Conservation (phyloP, 2,888 invertebrate species). For the Drosophila quinaria region DNA sequence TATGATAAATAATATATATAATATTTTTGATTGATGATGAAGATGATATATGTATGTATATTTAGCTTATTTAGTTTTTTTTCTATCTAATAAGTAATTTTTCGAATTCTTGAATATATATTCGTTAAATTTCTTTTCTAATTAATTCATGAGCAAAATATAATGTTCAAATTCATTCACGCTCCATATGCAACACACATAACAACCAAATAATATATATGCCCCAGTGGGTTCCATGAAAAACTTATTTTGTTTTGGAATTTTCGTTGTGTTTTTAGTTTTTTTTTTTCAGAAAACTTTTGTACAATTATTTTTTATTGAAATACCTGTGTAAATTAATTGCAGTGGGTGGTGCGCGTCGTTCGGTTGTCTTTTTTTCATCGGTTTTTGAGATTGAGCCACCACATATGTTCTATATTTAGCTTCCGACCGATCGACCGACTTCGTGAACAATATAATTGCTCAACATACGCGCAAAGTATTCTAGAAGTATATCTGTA, state of each 20-base stretch:
- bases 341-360: slow-evolving; percentile 48
- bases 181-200: slow-evolving; percentile 61
- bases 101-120: slow-evolving; percentile 67
- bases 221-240: slow-evolving; percentile 81
- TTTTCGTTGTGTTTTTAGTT: slow-evolving; percentile 10
- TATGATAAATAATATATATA: slow-evolving; percentile 32
- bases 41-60: slow-evolving; percentile 63
- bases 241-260: slow-evolving; percentile 52
- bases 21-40: slow-evolving; percentile 27
- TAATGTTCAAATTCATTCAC: slow-evolving; percentile 38
- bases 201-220: slow-evolving; percentile 80
- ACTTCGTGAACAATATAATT: slow-evolving; percentile 75
- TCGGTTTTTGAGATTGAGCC: slow-evolving; percentile 62
- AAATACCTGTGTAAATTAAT: slow-evolving; percentile 54
- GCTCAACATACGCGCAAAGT: slow-evolving; percentile 64
- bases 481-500: slow-evolving; percentile 33
- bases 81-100: slow-evolving; percentile 58
- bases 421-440: slow-evolving; percentile 70
- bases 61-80: slow-evolving; percentile 77
- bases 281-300: slow-evolving; percentile 33
- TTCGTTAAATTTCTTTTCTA: slow-evolving; percentile 56
- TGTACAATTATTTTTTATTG: slow-evolving; percentile 50
- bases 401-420: slow-evolving; percentile 70
- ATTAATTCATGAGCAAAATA: slow-evolving; percentile 55
- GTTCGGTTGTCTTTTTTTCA: slow-evolving; percentile 15